Evolutionary conservation across 2,888 invertebrate species (phyloP).

Genomic region (Esperia sulphurella): DNA sequence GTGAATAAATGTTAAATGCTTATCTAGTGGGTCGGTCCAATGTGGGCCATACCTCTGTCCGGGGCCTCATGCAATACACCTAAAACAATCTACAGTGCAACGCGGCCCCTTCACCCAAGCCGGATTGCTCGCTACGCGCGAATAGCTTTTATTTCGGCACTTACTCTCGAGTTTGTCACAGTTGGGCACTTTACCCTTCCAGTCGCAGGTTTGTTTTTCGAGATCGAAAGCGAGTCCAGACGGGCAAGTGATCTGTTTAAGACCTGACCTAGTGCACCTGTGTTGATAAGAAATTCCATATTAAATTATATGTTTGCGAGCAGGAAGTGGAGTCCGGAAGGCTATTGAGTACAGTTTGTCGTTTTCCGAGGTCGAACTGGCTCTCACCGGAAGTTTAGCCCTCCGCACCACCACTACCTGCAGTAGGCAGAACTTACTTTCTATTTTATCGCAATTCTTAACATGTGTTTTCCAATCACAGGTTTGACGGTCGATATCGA

Average conservation of each 20-base stretch:
- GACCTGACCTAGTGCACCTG: constrained; percentile 96
- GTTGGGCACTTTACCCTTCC: constrained; percentile 98
- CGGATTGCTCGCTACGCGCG: constrained; percentile 71
- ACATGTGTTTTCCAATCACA: constrained; percentile 98
- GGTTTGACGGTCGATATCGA: constrained; percentile 96
- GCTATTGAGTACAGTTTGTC: constrained; percentile 39
- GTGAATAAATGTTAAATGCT: constrained; percentile 51
- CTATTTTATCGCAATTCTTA: constrained; percentile 95
- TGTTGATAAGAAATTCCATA: constrained; percentile 77
- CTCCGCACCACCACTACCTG: constrained; percentile 68
- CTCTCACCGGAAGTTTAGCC: constrained; percentile 55
- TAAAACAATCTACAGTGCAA: constrained; percentile 66
- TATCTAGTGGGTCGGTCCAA: constrained; percentile 41
- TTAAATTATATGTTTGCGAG: constrained; percentile 57
- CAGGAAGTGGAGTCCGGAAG: constrained; percentile 70
- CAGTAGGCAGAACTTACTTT: constrained; percentile 88
- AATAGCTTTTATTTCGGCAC: constrained; percentile 79
- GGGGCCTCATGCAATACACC: constrained; percentile 72
- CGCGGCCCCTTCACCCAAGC: constrained; percentile 77
- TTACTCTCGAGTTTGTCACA: constrained; percentile 98
- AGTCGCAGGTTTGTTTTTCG: constrained; percentile 98
- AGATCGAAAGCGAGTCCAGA: constrained; percentile 98
- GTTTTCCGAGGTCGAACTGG: constrained; percentile 33
- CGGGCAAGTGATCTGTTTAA: constrained; percentile 98
- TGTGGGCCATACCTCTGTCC: constrained; percentile 35